Base-by-base conservation (phyloP, 2,113 vertebrate species). In the Marcusenius ussheri region DNA sequence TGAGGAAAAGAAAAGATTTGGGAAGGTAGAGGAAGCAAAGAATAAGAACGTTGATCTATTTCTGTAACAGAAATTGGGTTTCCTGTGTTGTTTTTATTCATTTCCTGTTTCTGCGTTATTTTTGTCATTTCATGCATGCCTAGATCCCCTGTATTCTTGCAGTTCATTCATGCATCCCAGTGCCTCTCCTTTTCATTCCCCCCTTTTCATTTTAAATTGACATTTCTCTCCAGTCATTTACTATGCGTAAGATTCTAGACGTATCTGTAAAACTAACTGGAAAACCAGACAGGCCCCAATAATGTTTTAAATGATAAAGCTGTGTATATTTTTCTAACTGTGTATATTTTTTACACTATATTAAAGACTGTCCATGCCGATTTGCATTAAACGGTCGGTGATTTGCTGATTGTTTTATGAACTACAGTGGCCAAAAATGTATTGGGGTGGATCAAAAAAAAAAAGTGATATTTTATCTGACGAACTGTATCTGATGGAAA, bases 91-190 rank as follows among this genome's bases (percentile, higher is more conserved):
- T 58, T 56, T 83, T 53, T 35, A 84, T 39, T 24, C 31, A 51
- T 21, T 89, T 89, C 89, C 89, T 89, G 89, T 84, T 8, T 27
- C 83, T 58, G 89, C 46, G 50, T 84, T 83, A 89, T 89, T 89
- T 83, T 13, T 56, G 89, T 89, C 77, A 77, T 50, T 49, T 66
- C 21, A 31, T 83, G 19, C 24, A 46, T 31, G 35, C 51, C 19
- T 10, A 13, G 9, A 19, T 58, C 31, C 19, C 19, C 62, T 88
- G 15, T 88, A 42, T 51, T 88, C 46, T 62, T 66, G 39, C 17
- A 62, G 39, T 19, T 39, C 35, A n/a, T n/a, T n/a, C 74, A 56
- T 83, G 17, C 39, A 83, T 56, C 49, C 50, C 50, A 49, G n/a
- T 58, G 35, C 50, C 1, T 27, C 31, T 84, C 47, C 0, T 7